phyloP scores from a whole-genome alignment of 2,113 vertebrate genomes.

The Copsychus sechellarum region DNA sequence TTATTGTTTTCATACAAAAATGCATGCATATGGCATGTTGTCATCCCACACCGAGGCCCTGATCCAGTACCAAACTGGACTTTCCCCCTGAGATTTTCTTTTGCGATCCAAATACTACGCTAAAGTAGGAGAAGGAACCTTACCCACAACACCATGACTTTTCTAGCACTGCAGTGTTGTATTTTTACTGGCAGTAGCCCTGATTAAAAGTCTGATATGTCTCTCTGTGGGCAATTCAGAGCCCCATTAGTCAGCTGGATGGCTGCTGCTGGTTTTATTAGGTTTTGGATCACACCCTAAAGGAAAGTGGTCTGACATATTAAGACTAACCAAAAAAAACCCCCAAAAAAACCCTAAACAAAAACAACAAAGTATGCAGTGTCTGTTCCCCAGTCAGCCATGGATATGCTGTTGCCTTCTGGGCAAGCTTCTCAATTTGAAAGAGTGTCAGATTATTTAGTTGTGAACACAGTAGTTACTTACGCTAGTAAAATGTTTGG shows the following conservation, averaged over 20 bases:
- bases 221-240: not conserved
- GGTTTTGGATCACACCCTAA: not conserved
- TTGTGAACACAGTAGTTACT: not conserved
- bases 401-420: not conserved
- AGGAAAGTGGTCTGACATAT: not conserved
- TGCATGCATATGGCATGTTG: not conserved
- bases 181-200: not conserved
- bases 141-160: not conserved
- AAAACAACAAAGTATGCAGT: not conserved
- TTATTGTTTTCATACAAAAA: not conserved
- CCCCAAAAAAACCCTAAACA: no score
- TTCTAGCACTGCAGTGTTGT: not conserved
- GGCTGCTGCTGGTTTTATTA: not conserved
- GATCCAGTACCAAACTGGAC: not conserved
- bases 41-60: not conserved
- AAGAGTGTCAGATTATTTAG: not conserved
- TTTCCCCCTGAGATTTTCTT: not conserved
- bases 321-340: not conserved
- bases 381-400: not conserved
- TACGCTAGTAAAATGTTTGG: not conserved
- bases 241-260: not conserved
- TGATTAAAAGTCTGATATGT: not conserved
- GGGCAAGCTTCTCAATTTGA: not conserved
- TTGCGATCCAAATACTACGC: not conserved
- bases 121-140: not conserved